These are phyloP conservation scores for Dolomedes plantarius DNA, from an alignment of 2,888 invertebrate genomes.

Conservation along the genomic window DNA sequence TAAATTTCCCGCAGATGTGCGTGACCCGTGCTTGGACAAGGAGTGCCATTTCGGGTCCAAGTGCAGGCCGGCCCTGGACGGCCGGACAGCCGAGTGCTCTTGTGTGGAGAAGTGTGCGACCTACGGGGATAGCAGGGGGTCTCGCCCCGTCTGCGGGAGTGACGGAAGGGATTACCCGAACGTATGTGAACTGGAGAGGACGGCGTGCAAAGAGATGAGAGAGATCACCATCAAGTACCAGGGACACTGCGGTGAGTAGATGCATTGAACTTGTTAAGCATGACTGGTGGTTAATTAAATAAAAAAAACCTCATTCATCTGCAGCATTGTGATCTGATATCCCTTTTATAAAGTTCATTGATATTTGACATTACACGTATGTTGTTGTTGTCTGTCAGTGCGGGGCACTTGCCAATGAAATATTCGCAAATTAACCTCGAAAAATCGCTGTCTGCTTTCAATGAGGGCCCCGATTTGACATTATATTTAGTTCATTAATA, in stretches of 20 bases:
- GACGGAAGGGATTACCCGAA: constrained; percentile 78
- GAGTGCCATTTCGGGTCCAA: constrained; percentile 84
- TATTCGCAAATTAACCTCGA: no score
- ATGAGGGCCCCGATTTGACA: no score
- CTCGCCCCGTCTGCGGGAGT: constrained; percentile 86
- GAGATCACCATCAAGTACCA: constrained; percentile 78
- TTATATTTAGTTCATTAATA: no score
- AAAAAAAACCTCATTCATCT: no score
- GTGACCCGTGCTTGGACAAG: constrained; percentile 84
- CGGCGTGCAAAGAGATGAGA: constrained; percentile 77
- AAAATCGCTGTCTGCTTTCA: no score
- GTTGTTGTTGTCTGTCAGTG: no score
- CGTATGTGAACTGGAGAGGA: constrained; percentile 77
- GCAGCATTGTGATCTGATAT: no score
- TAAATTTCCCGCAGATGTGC: constrained; percentile 80
- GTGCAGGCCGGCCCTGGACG: constrained; percentile 83
- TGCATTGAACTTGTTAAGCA: no score
- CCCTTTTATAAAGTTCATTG: no score
- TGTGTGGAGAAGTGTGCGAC: constrained; percentile 87
- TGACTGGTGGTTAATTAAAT: no score
- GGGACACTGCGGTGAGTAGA: constrained; percentile 79
- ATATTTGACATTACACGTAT: no score
- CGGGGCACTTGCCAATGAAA: no score
- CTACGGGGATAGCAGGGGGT: constrained; percentile 89
- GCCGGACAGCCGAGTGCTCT: constrained; percentile 84